Conservation (phyloP, 2,113 vertebrate species). For the Mionectes macconnelli region DNA sequence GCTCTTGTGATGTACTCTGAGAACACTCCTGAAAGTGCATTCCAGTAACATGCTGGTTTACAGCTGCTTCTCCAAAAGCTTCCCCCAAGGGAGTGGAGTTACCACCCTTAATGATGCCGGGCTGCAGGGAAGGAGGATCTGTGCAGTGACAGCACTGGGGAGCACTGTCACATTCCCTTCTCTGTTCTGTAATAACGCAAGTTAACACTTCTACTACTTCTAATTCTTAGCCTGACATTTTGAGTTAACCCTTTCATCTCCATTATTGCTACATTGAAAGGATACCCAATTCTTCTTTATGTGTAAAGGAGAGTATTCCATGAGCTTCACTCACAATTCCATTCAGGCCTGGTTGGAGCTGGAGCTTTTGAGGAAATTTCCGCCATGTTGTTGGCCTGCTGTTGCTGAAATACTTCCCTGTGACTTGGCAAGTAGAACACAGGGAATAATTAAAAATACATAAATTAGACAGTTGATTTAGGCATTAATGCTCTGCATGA, state of each 20-base stretch:
- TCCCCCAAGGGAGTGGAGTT: fast-evolving
- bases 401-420: neutral
- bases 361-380: neutral
- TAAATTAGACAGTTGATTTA: fast-evolving
- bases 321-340: fast-evolving
- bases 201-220: neutral
- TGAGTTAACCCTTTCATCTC: neutral
- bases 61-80: neutral
- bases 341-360: fast-evolving
- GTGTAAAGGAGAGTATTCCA: neutral
- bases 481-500: neutral
- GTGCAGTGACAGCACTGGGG: neutral
- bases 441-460: neutral
- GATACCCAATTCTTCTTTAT: fast-evolving
- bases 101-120: fast-evolving
- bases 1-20: fast-evolving
- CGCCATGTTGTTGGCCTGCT: neutral
- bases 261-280: fast-evolving
- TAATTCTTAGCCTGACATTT: neutral
- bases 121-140: neutral
- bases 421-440: neutral
- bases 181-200: neutral
- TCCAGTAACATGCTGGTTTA: fast-evolving
- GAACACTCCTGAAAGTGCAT: neutral
- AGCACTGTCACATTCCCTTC: fast-evolving